Percentiles rank a stretch among this genome's conserved stretches.
phyloP scores from a whole-genome alignment of 1,140 invertebrate genomes.

The Lepeophtheirus salmonis region DNA sequence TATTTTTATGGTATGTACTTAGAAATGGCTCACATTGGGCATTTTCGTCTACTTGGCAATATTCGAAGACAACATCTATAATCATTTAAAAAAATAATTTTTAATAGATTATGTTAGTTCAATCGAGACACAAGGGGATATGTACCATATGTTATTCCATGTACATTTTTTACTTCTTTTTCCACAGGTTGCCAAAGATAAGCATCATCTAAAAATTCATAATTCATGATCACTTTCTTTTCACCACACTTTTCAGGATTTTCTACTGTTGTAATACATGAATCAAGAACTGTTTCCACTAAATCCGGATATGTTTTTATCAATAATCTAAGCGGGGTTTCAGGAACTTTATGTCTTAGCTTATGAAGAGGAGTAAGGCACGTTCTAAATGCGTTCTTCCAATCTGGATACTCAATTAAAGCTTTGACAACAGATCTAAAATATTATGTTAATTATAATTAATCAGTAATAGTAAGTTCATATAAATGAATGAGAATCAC shows the following conservation, averaged over 20 bases:
- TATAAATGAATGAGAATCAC: background rate
- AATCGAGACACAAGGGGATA: no score
- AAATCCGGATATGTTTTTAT: constrained; percentile 32
- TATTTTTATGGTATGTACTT: background rate
- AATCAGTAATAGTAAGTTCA: background rate
- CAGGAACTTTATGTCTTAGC: constrained; percentile 24
- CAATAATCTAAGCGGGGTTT: constrained; percentile 32
- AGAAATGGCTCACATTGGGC: no score
- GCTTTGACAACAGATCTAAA: constrained; percentile 28
- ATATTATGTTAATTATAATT: background rate
- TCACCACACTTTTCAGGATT: background rate
- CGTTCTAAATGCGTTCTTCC: constrained; percentile 27
- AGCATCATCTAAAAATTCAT: constrained; percentile 35
- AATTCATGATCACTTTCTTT: constrained; percentile 29
- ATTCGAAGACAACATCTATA: no score
- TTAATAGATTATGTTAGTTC: no score
- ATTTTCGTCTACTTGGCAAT: no score
- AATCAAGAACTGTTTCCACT: constrained; percentile 31
- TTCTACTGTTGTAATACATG: constrained; percentile 2
- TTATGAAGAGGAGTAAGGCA: background rate
- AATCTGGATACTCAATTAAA: constrained; percentile 29
- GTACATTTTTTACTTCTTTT: no score
- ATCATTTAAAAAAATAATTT: no score
- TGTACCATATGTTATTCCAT: no score
- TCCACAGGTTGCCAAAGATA: constrained; percentile 27